A percentile compares a stretch with the other conserved stretches of the same genome.
Evolutionary conservation across 30 jellyfish, hydroid and myxozoan species (phyloP).

Genomic region (Cassiopea xamachana): DNA sequence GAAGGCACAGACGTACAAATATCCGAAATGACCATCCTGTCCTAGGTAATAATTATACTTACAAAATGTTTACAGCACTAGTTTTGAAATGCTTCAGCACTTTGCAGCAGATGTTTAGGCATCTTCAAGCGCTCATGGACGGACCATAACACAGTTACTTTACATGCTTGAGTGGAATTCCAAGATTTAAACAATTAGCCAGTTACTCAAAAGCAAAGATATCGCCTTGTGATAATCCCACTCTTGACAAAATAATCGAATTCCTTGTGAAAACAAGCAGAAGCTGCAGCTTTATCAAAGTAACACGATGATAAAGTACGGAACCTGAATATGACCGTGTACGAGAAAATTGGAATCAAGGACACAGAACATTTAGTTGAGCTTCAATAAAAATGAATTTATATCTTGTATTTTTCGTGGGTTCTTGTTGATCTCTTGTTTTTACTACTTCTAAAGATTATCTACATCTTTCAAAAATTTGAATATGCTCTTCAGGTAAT

Average conservation of each 20-base stretch:
- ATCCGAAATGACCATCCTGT: neutral
- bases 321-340: neutral
- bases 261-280: conserved; percentile 2
- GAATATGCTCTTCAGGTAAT: too few species aligned
- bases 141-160: neutral
- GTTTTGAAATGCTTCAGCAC: neutral
- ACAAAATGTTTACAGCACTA: neutral
- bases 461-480: too few species aligned
- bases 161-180: neutral
- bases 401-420: too few species aligned
- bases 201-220: neutral
- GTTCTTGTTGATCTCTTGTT: too few species aligned
- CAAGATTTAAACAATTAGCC: neutral
- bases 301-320: neutral
- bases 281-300: conserved; percentile 14
- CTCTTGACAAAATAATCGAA: conserved; percentile 11
- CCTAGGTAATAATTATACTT: neutral
- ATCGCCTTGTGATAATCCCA: conserved; percentile 4
- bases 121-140: neutral
- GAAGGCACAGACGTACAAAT: too few species aligned
- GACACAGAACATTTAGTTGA: too few species aligned
- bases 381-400: too few species aligned
- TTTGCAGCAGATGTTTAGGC: neutral
- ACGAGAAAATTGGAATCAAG: neutral
- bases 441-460: too few species aligned